phyloP scores from a whole-genome alignment of 2,113 vertebrate species.

The Pitta sordida region DNA sequence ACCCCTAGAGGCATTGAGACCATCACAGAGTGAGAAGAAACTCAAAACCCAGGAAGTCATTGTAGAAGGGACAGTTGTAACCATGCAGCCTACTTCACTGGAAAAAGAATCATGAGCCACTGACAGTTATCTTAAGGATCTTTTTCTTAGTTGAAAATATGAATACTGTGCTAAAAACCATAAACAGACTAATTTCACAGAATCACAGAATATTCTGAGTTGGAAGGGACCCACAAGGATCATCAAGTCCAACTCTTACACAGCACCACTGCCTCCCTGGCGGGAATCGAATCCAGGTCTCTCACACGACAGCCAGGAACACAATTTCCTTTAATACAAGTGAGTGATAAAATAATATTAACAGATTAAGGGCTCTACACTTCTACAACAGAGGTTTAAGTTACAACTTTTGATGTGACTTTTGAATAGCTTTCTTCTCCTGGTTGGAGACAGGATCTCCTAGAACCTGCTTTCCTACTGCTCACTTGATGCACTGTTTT shows the following conservation, averaged over 20 bases:
- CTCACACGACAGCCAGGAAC: no score
- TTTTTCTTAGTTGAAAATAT: neutral
- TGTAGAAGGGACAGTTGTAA: neutral
- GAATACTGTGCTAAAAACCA: neutral
- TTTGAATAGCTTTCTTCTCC: neutral
- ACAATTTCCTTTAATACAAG: neutral
- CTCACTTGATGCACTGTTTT: neutral
- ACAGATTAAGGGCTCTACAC: neutral
- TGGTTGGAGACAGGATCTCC: neutral
- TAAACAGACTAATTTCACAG: neutral
- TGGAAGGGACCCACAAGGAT: no score
- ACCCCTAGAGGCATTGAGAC: neutral
- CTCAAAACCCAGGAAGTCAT: fast-evolving
- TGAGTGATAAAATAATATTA: neutral
- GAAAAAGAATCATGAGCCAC: neutral
- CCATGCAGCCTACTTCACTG: fast-evolving
- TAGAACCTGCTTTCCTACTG: neutral
- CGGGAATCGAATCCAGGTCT: no score
- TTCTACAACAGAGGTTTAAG: neutral
- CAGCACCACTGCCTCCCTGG: no score
- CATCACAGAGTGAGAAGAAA: neutral
- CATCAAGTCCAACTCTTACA: no score
- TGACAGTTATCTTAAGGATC: neutral
- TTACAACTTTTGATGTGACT: fast-evolving
- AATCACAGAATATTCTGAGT: no score